Evolutionary conservation across 2,888 invertebrate genomes (phyloP).

Genomic region (Craniophora ligustri): DNA sequence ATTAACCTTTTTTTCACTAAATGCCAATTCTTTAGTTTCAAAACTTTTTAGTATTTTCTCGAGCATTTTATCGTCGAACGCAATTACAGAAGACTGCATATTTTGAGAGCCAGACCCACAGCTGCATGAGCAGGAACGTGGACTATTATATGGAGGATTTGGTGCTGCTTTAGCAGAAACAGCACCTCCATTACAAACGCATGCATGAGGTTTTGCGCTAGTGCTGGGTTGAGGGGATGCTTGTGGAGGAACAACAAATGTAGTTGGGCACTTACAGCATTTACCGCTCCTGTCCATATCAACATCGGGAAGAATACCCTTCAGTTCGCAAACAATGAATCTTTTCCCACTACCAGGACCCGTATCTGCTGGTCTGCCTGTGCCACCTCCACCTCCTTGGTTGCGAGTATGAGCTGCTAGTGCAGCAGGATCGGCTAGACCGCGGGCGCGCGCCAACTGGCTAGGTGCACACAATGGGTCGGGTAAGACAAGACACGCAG

Average conservation of each 20-base stretch:
- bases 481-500: constrained; percentile 85
- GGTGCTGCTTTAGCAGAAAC: constrained; percentile 18
- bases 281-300: constrained; percentile 65
- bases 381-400: constrained; percentile 61
- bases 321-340: constrained; percentile 84
- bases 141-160: constrained; percentile 12
- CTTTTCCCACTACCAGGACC: constrained; percentile 70
- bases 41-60: constrained; percentile 67
- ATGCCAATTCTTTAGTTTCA: constrained; percentile 63
- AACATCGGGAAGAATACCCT: constrained; percentile 72
- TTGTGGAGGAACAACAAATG: constrained; percentile 43
- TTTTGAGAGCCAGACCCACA: constrained; percentile 39
- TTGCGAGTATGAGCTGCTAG: constrained; percentile 70
- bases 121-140: constrained; percentile 55
- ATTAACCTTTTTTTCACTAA: constrained; percentile 47
- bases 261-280: constrained; percentile 79
- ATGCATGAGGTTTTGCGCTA: constrained; percentile 34
- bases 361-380: constrained; percentile 55
- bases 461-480: constrained; percentile 88
- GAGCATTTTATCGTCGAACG: constrained; percentile 70
- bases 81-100: constrained; percentile 59
- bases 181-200: constrained; percentile 43
- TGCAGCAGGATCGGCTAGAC: constrained; percentile 77
- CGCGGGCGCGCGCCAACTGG: constrained; percentile 82
- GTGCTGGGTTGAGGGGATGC: constrained; percentile 11